A percentile compares a stretch with the other conserved stretches of the same genome.
Conservation (phyloP, 2,797 vertebrate species). For the Danio tinwini region DNA sequence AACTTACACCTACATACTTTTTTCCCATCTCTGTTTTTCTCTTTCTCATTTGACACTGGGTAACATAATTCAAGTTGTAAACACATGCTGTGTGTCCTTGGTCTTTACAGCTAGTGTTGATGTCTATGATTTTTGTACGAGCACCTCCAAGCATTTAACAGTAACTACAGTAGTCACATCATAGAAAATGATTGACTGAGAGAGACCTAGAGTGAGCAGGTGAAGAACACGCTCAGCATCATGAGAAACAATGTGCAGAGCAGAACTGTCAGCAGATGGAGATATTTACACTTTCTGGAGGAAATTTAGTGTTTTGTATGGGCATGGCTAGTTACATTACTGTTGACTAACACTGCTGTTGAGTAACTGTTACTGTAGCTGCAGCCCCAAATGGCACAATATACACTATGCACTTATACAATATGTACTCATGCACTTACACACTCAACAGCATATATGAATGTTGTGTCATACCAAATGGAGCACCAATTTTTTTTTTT, state of each 20-base stretch:
- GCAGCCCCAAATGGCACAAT: too few relatives aligned
- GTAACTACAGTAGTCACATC: constrained; percentile 24
- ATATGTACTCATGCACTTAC: too few relatives aligned
- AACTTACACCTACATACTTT: neutral
- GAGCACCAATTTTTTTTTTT: too few relatives aligned
- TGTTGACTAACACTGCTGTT: too few relatives aligned
- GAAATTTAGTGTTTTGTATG: neutral
- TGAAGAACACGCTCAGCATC: neutral
- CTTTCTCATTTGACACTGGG: constrained; percentile 11
- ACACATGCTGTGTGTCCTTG: constrained; percentile 42
- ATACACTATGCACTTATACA: too few relatives aligned
- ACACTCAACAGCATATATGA: too few relatives aligned
- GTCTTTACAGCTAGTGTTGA: constrained; percentile 55
- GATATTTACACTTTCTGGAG: neutral
- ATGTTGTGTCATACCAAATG: too few relatives aligned
- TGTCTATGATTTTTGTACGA: constrained; percentile 64
- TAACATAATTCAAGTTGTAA: constrained; percentile 47
- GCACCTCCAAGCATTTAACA: constrained; percentile 59
- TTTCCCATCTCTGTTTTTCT: constrained; percentile 54
- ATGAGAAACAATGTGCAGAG: neutral
- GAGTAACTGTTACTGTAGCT: too few relatives aligned
- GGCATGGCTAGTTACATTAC: too few relatives aligned
- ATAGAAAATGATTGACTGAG: constrained; percentile 40
- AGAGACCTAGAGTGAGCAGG: neutral
- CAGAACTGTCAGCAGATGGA: neutral